Evolutionary conservation across 1,140 invertebrate genomes (phyloP).

Genomic region (Melanaphis sacchari): DNA sequence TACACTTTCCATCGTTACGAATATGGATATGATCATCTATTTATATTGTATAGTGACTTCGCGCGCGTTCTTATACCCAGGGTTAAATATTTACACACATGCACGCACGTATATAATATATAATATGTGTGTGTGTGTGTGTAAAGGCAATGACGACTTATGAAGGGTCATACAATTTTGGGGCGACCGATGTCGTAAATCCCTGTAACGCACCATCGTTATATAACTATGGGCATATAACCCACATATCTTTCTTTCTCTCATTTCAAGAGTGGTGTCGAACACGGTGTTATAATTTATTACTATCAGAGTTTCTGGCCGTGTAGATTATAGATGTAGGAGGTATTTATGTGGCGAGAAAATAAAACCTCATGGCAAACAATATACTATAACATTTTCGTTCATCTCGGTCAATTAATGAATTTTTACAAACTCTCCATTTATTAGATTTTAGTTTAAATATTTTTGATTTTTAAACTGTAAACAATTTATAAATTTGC

Average conservation of each 20-base stretch:
- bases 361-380: background rate
- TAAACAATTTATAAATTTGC: background rate
- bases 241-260: background rate
- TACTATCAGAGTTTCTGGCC: background rate
- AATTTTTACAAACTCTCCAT: background rate
- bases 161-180: background rate
- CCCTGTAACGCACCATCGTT: background rate
- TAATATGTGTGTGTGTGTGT: background rate
- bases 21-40: no score
- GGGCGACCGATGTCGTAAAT: background rate
- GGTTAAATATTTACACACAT: no score
- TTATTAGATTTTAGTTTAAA: background rate
- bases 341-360: background rate
- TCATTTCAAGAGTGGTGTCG: background rate
- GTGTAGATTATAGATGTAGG: background rate
- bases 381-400: background rate
- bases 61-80: no score
- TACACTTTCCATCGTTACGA: no score
- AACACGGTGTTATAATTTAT: conserved; percentile 27
- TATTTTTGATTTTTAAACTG: background rate
- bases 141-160: background rate
- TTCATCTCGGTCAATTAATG: background rate
- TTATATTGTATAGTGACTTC: no score
- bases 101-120: no score
- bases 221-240: no score